Evolutionary conservation across 2,797 vertebrate genomes (phyloP), one percentile per base, ranked within the genome.

Genomic region (Sebastes alutus): DNA sequence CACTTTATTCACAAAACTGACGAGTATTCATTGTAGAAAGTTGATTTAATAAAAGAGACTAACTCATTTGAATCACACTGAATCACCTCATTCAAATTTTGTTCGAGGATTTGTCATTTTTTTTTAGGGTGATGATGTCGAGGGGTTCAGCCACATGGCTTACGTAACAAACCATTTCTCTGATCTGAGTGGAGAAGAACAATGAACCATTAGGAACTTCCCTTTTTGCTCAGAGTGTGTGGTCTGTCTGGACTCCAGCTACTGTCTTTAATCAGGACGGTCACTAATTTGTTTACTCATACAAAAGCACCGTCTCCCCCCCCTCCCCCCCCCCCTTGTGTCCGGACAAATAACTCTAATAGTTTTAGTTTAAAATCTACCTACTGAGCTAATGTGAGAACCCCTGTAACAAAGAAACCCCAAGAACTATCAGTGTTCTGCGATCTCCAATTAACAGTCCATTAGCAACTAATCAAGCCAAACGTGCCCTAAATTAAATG

Each of bases 391-490:
- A 54, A 84, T 67, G 67, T 59, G 59, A 68, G 42, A 64, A 76
- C 35, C 62, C 33, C 3, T 49, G 11, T 81, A 77, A 83, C 70
- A 85, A 83, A 84, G 75, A 66, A 74, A 78, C 71, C 35, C 69
- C 20, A 30, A 84, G 75, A 88, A 70, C 78, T 67, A 5, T 55
- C 55, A 81, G 87, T 92, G 79, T 89, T 76, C 35, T 81, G 85
- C 81, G 82, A 86, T 92, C 89, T 93, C 89, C 86, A 92, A 94
- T 93, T 86, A 93, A 89, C 81, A 86, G 78, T 91, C 89, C 80
- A 93, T 94, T 93, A 94, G 89, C 86, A 82, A 91, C 90, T 89
- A 92, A 95, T 95, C 90, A 88, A 92, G 91, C 76, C 75, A 83
- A 93, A 95, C 87, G 84, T 91, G 93, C 75, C 65, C 87, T 86